phyloP scores from a whole-genome alignment of 2,888 invertebrate genomes.

The Stegana nigrithorax region DNA sequence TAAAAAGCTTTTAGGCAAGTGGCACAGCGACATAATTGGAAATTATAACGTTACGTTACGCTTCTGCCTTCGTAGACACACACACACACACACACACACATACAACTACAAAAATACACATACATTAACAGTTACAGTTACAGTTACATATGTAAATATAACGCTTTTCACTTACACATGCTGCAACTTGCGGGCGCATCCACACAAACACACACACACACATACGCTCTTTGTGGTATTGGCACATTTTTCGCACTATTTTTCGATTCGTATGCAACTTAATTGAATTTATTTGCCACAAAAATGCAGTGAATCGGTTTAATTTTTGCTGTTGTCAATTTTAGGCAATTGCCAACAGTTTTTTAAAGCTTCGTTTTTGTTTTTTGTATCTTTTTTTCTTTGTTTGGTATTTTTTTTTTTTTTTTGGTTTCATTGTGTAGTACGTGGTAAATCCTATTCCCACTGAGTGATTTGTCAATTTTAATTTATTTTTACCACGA shows the following conservation, averaged over 20 bases:
- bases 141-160: not conserved
- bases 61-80: conserved; percentile 2
- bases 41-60: conserved; percentile 32
- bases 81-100: not conserved
- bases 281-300: conserved; percentile 10
- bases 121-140: not conserved
- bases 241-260: not conserved
- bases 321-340: conserved; percentile 13
- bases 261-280: not conserved
- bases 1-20: conserved; percentile 47
- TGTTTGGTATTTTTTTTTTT: not conserved
- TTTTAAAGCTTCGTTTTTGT: too few relatives aligned
- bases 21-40: conserved; percentile 37
- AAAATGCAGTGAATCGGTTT: conserved; percentile 8
- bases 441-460: conserved; percentile 4
- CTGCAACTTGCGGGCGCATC: not conserved
- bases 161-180: not conserved
- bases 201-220: too few relatives aligned
- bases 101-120: not conserved
- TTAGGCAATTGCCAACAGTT: conserved; percentile 3
- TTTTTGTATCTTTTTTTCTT: not conserved
- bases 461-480: conserved; percentile 18
- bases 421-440: not conserved
- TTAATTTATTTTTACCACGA: conserved; percentile 19
- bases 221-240: too few relatives aligned